Evolutionary conservation across 2,888 invertebrate species (phyloP).

Genomic region (Bugula neritina): DNA sequence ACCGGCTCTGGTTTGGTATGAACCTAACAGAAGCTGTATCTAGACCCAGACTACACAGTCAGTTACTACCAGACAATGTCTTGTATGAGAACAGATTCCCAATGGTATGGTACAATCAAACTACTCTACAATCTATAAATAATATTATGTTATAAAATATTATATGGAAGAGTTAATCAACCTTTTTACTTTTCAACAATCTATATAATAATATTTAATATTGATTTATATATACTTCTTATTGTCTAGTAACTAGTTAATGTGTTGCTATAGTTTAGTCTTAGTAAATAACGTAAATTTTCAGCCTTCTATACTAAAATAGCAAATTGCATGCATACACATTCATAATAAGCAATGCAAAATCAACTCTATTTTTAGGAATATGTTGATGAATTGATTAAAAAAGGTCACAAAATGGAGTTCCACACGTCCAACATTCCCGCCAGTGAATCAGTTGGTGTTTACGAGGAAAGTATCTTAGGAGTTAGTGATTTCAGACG

Average conservation of each 20-base stretch:
- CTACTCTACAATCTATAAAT: too few species aligned
- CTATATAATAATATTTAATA: not conserved
- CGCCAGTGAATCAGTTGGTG: not conserved
- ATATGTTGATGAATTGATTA: not conserved
- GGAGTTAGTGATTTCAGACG: constrained; percentile 12
- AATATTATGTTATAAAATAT: too few species aligned
- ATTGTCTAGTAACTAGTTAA: too few species aligned
- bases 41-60: constrained; percentile 73
- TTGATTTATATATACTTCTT: too few species aligned
- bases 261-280: too few species aligned
- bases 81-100: constrained; percentile 66
- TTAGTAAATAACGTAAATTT: too few species aligned
- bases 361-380: too few species aligned
- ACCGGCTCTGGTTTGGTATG: constrained; percentile 32
- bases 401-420: not conserved
- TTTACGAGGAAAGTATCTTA: not conserved
- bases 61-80: constrained; percentile 67
- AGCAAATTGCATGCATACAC: too few species aligned
- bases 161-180: too few species aligned
- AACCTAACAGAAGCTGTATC: constrained; percentile 68
- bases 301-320: too few species aligned
- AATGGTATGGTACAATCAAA: constrained; percentile 60
- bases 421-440: not conserved
- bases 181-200: too few species aligned
- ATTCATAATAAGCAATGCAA: too few species aligned